Conservation (phyloP, 2,113 vertebrate genomes). For the Osmerus eperlanus region DNA sequence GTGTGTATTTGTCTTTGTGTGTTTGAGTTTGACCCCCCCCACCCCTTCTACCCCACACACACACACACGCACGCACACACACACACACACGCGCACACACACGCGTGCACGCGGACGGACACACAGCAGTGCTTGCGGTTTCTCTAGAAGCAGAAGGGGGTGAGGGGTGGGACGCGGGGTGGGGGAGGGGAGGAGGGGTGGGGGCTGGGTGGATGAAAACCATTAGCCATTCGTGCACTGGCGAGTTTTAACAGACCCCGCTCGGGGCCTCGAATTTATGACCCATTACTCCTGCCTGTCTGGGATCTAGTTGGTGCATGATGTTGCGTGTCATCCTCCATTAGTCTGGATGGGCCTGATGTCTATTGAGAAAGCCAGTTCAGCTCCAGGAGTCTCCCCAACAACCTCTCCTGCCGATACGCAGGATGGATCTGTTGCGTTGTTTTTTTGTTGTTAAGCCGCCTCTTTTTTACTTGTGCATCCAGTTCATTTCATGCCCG, state of each 20-base stretch:
- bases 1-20: slow-evolving; percentile 13
- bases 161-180: slow-evolving; percentile 41
- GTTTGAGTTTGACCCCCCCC: no score
- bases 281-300: slow-evolving; percentile 81
- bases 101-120: slow-evolving; percentile 31
- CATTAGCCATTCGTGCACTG: slow-evolving; percentile 77
- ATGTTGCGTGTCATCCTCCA: slow-evolving; percentile 86
- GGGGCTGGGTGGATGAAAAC: slow-evolving; percentile 67
- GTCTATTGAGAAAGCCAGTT: slow-evolving; percentile 78
- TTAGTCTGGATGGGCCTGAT: slow-evolving; percentile 82
- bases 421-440: slow-evolving; percentile 56
- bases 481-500: slow-evolving; percentile 77
- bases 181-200: slow-evolving; percentile 8
- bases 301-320: slow-evolving; percentile 81
- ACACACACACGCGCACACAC: no score
- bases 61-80: no score
- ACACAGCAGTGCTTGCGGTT: slow-evolving; percentile 7
- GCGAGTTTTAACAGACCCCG: slow-evolving; percentile 80
- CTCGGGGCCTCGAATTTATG: slow-evolving; percentile 79
- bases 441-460: slow-evolving; percentile 49
- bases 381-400: slow-evolving; percentile 44
- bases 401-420: slow-evolving; percentile 65
- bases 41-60: no score
- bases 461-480: slow-evolving; percentile 72
- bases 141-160: slow-evolving; percentile 9